Base-by-base conservation (phyloP, 1,140 invertebrate genomes). In the Gryllus bimaculatus region DNA sequence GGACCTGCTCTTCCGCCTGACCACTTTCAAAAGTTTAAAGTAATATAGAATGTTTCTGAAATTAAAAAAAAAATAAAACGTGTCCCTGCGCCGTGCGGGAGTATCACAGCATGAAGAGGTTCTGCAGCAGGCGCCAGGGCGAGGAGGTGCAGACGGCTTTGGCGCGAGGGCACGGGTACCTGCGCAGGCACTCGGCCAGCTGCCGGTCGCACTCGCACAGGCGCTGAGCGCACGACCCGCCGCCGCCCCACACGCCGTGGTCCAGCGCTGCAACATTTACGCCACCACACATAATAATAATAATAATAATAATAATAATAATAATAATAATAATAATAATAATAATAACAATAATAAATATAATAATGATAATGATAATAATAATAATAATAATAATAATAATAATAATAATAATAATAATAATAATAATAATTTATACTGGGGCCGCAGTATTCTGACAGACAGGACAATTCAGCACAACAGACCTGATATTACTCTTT, bases 201-300 rank as follows among this genome's bases (percentile, higher is more conserved):
- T 90, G 85, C 79, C 93, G 86, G 83, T 96, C 95, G 83, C 95
- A 97, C 84, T 96, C 93, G 83, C 95, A 97, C 5, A 96, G 87
- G 26, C 92, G 89, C 47, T 92, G 90, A 0, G 94, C 91, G 83
- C 95, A 97, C 5, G 89, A 89, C 78, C 89, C 89, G 8, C 89
- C 85, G 21, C 89, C 88, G 78, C 91, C 89, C 85, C 89, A 90
- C 83, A 88, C 88, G 81, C 91, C 88, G 82, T 93, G 91, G 81
- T 92, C 90, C 18, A 92, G 83, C 10, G 92, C 92, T 90, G 80
- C 8, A 84, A 84, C 66, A n/a, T n/a, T n/a, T n/a, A n/a, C n/a
- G n/a, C n/a, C n/a, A n/a, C n/a, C n/a, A n/a, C n/a, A n/a, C 48
- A 77, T 20, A 48, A 74, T n/a, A 79, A 15, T 20, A 66, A 66